Conservation (phyloP, 2,888 invertebrate species). For the Latrodectus elegans region DNA sequence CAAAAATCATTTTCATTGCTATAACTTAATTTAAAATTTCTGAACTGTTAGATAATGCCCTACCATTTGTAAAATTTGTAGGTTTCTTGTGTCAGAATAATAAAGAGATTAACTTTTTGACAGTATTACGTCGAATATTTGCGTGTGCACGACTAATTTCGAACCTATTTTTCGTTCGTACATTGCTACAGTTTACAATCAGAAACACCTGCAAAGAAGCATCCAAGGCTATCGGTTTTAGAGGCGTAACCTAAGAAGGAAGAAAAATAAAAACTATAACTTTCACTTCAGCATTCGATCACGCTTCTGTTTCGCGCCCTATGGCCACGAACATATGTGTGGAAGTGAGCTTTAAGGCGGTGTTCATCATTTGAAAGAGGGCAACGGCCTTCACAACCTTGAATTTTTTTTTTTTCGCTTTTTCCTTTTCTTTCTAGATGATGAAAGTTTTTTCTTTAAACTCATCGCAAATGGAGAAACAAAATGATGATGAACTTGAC, state of each 20-base stretch:
- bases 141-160: no score
- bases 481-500: background rate
- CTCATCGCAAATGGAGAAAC: slow-evolving; percentile 8
- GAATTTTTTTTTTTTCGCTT: slow-evolving; percentile 4
- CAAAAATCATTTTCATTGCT: no score
- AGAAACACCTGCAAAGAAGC: no score
- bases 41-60: no score
- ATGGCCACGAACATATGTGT: background rate
- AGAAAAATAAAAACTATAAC: slow-evolving; percentile 33
- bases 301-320: background rate
- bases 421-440: background rate
- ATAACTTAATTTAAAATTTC: no score
- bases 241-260: background rate
- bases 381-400: slow-evolving; percentile 41
- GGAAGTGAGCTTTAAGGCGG: slow-evolving; percentile 17
- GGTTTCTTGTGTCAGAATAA: no score
- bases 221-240: no score
- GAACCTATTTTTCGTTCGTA: no score
- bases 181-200: no score
- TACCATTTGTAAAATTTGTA: no score
- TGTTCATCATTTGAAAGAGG: slow-evolving; percentile 9
- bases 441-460: background rate
- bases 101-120: no score
- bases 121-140: no score
- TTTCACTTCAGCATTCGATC: slow-evolving; percentile 49